Percentiles rank a stretch among this genome's conserved stretches.
These are phyloP conservation scores for Ianthella basta DNA, from an alignment of 37 sponge, comb jelly and placozoan genomes.

Conservation along the genomic window DNA sequence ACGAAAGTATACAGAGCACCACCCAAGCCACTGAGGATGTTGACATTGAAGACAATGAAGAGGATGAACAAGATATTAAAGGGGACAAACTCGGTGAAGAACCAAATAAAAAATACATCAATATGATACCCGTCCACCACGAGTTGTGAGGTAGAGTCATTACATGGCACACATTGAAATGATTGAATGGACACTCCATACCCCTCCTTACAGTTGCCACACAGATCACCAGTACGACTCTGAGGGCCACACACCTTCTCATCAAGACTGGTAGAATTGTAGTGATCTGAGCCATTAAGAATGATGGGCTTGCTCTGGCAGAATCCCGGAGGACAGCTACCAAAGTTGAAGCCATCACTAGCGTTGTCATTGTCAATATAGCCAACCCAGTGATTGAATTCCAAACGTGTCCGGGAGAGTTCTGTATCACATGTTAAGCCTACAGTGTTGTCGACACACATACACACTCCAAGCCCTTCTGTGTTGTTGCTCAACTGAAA, in stretches of 20 bases:
- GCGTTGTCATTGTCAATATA: neutral
- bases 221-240: conserved; percentile 5
- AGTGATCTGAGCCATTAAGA: conserved; percentile 4
- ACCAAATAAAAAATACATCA: conserved; percentile 3
- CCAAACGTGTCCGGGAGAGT: neutral
- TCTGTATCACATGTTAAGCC: neutral
- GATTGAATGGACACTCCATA: neutral
- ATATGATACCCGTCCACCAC: too few species aligned
- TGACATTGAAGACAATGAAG: conserved; percentile 6
- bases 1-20: conserved; percentile 24
- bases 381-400: conserved; percentile 2
- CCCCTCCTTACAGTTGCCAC: conserved; percentile 1
- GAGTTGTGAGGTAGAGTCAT: too few species aligned
- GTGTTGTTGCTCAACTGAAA: neutral
- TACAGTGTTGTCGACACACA: too few species aligned
- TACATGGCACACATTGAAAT: conserved; percentile 12
- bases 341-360: neutral
- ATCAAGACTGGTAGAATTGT: neutral
- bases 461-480: too few species aligned
- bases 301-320: neutral
- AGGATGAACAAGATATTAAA: neutral
- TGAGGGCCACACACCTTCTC: neutral
- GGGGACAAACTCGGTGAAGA: conserved; percentile 7
- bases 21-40: conserved; percentile 3
- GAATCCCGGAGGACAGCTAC: neutral